These are phyloP conservation scores for Aethina tumida DNA, from an alignment of 1,140 invertebrate species.

Conservation along the genomic window DNA sequence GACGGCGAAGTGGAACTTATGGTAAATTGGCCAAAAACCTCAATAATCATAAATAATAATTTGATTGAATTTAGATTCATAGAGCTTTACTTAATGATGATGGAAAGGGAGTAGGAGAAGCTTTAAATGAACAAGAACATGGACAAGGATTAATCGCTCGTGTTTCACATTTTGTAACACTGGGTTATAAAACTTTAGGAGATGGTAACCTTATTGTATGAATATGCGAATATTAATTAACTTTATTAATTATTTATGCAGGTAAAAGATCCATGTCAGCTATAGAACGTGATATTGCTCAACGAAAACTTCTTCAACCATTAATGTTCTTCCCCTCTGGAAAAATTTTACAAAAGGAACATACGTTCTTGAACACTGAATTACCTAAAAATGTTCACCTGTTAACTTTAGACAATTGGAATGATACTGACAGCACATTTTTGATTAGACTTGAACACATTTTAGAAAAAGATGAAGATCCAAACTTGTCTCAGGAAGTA, in stretches of 20 bases:
- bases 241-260: neutral
- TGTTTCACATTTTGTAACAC: constrained; percentile 56
- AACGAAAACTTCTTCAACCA: constrained; percentile 7
- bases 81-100: constrained; percentile 77
- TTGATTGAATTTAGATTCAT: constrained; percentile 65
- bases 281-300: constrained; percentile 10
- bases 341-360: no score
- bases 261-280: constrained; percentile 2
- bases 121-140: constrained; percentile 75
- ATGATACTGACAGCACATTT: constrained; percentile 34
- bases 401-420: constrained; percentile 59
- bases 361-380: neutral
- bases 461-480: constrained; percentile 55
- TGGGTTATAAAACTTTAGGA: neutral
- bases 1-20: constrained; percentile 70
- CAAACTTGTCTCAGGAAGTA: constrained; percentile 42
- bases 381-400: constrained; percentile 60
- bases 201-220: neutral
- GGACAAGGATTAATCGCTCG: constrained; percentile 67
- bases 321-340: constrained; percentile 5
- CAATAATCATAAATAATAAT: neutral
- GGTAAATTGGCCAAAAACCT: constrained; percentile 39
- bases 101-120: constrained; percentile 81
- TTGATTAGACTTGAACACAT: constrained; percentile 67
- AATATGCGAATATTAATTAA: neutral